Evolutionary conservation across 2,888 invertebrate genomes (phyloP).

Genomic region (Synergus umbraculus): DNA sequence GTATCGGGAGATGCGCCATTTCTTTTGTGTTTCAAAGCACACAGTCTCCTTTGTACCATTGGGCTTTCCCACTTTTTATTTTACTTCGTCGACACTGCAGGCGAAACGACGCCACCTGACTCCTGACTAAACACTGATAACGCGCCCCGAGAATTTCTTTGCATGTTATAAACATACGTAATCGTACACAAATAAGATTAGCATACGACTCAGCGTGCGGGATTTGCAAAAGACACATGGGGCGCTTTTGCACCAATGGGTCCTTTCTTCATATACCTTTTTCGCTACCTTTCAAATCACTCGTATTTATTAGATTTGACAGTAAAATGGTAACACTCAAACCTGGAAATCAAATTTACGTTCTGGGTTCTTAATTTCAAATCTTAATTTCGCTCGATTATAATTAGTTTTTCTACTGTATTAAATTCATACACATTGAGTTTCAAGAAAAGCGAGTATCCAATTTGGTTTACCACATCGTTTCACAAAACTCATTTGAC

Average conservation of each 20-base stretch:
- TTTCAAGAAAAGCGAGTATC: not conserved
- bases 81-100: conserved; percentile 58
- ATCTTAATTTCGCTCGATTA: not conserved
- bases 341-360: not conserved
- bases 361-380: not conserved
- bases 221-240: conserved; percentile 62
- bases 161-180: conserved; percentile 77
- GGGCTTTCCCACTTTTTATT: conserved; percentile 54
- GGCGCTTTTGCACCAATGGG: conserved; percentile 54
- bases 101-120: conserved; percentile 64
- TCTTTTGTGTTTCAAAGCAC: conserved; percentile 20
- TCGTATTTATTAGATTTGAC: not conserved
- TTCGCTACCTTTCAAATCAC: not conserved
- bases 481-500: conserved; percentile 48
- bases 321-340: not conserved
- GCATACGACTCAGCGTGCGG: conserved; percentile 71
- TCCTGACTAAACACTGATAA: conserved; percentile 78
- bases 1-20: conserved; percentile 4
- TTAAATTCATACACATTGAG: not conserved
- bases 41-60: conserved; percentile 48
- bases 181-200: conserved; percentile 78
- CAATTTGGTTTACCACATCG: conserved; percentile 34
- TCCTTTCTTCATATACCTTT: conserved; percentile 12
- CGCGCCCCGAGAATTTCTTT: conserved; percentile 74
- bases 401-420: not conserved